phyloP scores from a whole-genome alignment of 2,797 vertebrate genomes.

The Coluber constrictor region DNA sequence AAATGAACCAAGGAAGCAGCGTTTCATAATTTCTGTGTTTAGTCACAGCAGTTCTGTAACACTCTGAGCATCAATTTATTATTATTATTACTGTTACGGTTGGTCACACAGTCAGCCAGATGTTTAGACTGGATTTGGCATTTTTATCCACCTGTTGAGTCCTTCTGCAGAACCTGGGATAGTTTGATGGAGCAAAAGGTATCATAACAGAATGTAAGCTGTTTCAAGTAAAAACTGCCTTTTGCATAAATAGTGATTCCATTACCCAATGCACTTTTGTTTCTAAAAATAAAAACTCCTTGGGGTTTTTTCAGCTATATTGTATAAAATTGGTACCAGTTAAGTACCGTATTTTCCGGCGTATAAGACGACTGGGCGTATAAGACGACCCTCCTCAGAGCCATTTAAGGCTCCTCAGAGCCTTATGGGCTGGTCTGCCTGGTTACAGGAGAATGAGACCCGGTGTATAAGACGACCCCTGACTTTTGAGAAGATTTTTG shows the following conservation, averaged over 20 bases:
- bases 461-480: too few relatives aligned
- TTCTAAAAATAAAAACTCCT: neutral
- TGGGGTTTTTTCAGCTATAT: neutral
- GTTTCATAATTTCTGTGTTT: neutral
- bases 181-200: neutral
- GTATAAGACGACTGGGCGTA: too few relatives aligned
- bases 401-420: too few relatives aligned
- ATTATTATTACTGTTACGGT: neutral
- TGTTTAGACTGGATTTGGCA: neutral
- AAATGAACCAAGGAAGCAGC: neutral
- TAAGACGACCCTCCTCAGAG: too few relatives aligned
- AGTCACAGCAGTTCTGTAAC: neutral
- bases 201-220: neutral
- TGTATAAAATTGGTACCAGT: neutral
- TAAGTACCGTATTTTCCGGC: too few relatives aligned
- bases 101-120: neutral
- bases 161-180: neutral
- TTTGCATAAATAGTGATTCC: neutral
- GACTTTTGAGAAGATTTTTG: too few relatives aligned
- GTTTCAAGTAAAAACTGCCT: neutral
- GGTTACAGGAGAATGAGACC: too few relatives aligned
- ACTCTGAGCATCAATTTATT: neutral
- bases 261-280: neutral
- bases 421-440: too few relatives aligned
- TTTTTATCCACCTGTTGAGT: neutral